Conservation (phyloP, 2,888 invertebrate species). For the Chaetogeoica ovagalla region DNA sequence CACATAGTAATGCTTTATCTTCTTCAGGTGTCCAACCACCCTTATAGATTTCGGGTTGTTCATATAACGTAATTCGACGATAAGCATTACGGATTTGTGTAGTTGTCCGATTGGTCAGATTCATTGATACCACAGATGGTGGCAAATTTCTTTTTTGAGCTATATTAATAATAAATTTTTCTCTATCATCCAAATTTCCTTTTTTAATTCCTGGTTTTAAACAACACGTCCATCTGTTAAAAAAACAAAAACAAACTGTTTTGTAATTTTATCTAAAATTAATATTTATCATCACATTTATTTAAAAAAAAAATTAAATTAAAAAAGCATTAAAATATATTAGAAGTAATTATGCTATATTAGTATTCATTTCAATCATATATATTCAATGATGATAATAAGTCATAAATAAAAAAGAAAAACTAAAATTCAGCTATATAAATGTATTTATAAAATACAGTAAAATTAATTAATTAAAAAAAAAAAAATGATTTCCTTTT, state of each 20-base stretch:
- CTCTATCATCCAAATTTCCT: conserved; percentile 9
- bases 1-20: conserved; percentile 25
- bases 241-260: neutral
- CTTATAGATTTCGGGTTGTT: neutral
- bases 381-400: neutral
- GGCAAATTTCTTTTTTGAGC: conserved; percentile 36
- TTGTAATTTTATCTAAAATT: too few species aligned
- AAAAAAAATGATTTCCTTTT: too few species aligned
- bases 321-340: neutral
- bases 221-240: conserved; percentile 22
- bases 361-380: neutral
- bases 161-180: conserved; percentile 28
- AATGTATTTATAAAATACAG: too few species aligned
- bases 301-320: too few species aligned
- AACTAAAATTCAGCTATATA: too few species aligned
- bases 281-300: too few species aligned
- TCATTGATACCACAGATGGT: conserved; percentile 42
- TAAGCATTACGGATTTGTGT: conserved; percentile 48
- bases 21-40: conserved; percentile 38
- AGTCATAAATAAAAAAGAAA: too few species aligned
- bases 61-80: conserved; percentile 1
- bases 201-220: conserved; percentile 46
- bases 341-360: neutral
- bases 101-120: conserved; percentile 38
- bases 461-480: too few species aligned